Percentiles rank a stretch among this genome's conserved stretches.
phyloP scores from a whole-genome alignment of 2,888 invertebrate species.

The Sesia bembeciformis region DNA sequence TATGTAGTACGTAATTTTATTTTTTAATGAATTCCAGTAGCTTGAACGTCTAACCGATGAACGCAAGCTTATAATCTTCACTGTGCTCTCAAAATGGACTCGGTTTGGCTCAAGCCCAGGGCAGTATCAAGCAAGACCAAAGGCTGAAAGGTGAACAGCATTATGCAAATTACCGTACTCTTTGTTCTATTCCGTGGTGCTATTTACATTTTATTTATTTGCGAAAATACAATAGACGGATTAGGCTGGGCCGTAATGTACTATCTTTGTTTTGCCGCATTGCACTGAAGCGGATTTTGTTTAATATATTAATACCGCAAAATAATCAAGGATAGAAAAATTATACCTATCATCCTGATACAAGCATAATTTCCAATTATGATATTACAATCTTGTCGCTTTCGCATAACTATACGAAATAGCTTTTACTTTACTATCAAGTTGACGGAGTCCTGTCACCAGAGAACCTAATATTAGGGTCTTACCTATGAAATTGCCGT shows the following conservation, averaged over 20 bases:
- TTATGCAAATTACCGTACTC: constrained; percentile 68
- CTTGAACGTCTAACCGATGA: constrained; percentile 19
- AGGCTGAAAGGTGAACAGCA: constrained; percentile 65
- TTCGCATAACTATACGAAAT: too few species aligned
- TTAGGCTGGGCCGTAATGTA: background rate
- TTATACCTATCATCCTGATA: too few species aligned
- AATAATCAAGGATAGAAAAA: too few species aligned
- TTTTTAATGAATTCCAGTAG: background rate
- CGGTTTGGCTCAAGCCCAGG: constrained; percentile 63
- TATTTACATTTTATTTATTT: constrained; percentile 67
- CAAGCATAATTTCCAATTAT: too few species aligned
- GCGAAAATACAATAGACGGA: constrained; percentile 31
- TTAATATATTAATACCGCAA: too few species aligned
- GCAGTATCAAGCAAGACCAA: constrained; percentile 36
- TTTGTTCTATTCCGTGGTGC: constrained; percentile 58
- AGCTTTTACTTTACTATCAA: too few species aligned
- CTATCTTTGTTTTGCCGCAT: too few species aligned
- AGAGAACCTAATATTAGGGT: too few species aligned
- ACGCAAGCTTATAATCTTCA: constrained; percentile 59
- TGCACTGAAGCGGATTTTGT: too few species aligned
- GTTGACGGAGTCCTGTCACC: too few species aligned
- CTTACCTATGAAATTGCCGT: too few species aligned
- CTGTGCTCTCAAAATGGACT: constrained; percentile 48
- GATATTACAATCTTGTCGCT: too few species aligned
- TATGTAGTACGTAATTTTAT: background rate